phyloP scores from a whole-genome alignment of 2,888 invertebrate species.

The Ethmia dodecea region DNA sequence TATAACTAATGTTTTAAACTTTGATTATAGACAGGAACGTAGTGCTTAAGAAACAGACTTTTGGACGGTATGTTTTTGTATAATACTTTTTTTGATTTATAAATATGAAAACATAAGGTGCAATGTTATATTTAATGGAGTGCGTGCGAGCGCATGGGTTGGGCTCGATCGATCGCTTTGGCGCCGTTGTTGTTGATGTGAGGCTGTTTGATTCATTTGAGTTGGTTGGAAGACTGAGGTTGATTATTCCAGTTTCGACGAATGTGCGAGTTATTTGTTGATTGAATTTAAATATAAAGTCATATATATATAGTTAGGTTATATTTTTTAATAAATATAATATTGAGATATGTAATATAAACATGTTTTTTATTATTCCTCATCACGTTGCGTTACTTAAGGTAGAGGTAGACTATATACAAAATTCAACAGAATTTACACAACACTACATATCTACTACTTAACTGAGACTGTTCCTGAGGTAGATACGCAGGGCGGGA shows the following conservation, averaged over 20 bases:
- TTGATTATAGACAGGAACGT: constrained; percentile 25
- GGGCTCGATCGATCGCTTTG: constrained; percentile 32
- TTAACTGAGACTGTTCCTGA: too few species aligned
- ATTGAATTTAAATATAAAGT: constrained; percentile 76
- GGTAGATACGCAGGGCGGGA: too few species aligned
- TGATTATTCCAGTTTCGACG: constrained; percentile 74
- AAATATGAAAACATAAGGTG: constrained; percentile 60
- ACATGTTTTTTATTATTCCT: constrained; percentile 38
- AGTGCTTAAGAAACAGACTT: constrained; percentile 39
- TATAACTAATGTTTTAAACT: constrained; percentile 31
- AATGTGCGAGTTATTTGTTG: constrained; percentile 75
- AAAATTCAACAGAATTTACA: too few species aligned
- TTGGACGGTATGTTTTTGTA: constrained; percentile 56
- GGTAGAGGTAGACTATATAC: too few species aligned
- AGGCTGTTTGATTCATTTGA: constrained; percentile 60
- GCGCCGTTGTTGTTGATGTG: constrained; percentile 47
- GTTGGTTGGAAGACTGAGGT: constrained; percentile 71
- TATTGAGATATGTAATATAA: constrained; percentile 76
- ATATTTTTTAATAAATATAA: constrained; percentile 78
- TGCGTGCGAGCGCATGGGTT: constrained; percentile 18
- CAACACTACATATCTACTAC: too few species aligned
- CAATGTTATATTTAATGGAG: constrained; percentile 56
- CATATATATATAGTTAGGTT: constrained; percentile 78
- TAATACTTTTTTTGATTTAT: constrained; percentile 52
- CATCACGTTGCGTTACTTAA: too few species aligned